Base-by-base conservation (phyloP, 30 jellyfish, hydroid and myxozoan species). In the Hydractinia echinata region DNA sequence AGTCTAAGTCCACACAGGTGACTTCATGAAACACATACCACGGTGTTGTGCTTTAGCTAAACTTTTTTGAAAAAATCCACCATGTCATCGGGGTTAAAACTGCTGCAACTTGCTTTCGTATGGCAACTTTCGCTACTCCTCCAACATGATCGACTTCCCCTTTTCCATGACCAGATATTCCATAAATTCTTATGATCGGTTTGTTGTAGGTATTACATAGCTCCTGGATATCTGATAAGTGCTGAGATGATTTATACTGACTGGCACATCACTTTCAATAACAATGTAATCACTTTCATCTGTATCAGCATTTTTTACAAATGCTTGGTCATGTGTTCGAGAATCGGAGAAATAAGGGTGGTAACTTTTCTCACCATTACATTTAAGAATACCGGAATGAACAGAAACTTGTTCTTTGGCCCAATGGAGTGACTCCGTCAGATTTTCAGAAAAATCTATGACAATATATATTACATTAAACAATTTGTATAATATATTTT, bases 71-170 rank as follows among this genome's bases (percentile, higher is more conserved):
- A 72, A 69, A 48, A 72, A 15, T 18, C 62, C 30, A 15, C 30
- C 13, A 72, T 72, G 52, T 18, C 68, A 18, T 69, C 11, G 71
- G n/a, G n/a, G n/a, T n/a, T n/a, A n/a, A n/a, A n/a, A n/a, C 84
- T n/a, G 80, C 73, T 20, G 84, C 73, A 56, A 76, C 73, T 76
- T 16, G 53, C 21, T 54, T 56, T 76, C 84, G 84, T 18, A 56
- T 56, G 16, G 74, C 74, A 54, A 76, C 84, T 76, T 76, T 76
- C 30, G 53, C 84, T 11, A 76, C 55, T 54, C 84, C 84, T 50
- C 84, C 84, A 54, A 76, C 84, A 49, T 76, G 84, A 49, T 76
- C 84, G 21, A 76, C 84, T 81, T 76, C 84, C 19, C 81, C 84
- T 76, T 76, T 76, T 11, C 84, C 84, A 55, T 76, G 84, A 50